Evolutionary conservation across 2,888 invertebrate genomes (phyloP).

Genomic region (Trissolcus brochymenae): DNA sequence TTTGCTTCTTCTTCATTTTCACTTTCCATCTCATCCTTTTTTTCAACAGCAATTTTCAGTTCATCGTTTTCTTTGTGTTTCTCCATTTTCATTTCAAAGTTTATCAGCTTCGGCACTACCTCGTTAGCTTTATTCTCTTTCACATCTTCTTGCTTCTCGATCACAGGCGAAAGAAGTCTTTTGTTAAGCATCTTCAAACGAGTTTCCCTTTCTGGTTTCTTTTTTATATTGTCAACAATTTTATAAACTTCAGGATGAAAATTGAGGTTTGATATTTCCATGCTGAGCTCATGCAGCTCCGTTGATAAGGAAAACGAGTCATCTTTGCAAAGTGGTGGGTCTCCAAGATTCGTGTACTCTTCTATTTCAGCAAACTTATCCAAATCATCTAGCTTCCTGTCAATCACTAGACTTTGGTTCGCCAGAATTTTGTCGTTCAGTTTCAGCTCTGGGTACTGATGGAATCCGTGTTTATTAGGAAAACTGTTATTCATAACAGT

Average conservation of each 20-base stretch:
- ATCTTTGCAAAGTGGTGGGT: not conserved
- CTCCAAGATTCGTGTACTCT: not conserved
- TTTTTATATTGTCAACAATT: not conserved
- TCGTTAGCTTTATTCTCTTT: too few relatives aligned
- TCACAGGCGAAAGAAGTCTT: too few relatives aligned
- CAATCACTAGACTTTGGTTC: too few relatives aligned
- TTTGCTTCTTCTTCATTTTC: not conserved
- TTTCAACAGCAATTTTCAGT: not conserved
- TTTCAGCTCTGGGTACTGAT: too few relatives aligned
- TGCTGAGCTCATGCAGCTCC: conserved; percentile 15
- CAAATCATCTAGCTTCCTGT: too few relatives aligned
- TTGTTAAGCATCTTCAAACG: too few relatives aligned
- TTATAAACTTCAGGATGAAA: conserved; percentile 24
- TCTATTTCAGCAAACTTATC: not conserved
- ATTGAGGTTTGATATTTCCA: conserved; percentile 18
- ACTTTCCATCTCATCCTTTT: not conserved
- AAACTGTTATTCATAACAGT: too few relatives aligned
- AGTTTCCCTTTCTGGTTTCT: too few relatives aligned
- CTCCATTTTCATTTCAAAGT: not conserved
- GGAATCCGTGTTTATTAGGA: too few relatives aligned
- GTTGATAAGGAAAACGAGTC: conserved; percentile 10
- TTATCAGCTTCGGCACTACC: not conserved
- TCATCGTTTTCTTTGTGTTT: not conserved
- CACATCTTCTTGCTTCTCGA: too few relatives aligned
- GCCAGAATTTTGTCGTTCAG: too few relatives aligned